Percentiles rank a stretch among this genome's conserved stretches.
Conservation (phyloP, 2,113 vertebrate species). For the Ovibos moschatus region DNA sequence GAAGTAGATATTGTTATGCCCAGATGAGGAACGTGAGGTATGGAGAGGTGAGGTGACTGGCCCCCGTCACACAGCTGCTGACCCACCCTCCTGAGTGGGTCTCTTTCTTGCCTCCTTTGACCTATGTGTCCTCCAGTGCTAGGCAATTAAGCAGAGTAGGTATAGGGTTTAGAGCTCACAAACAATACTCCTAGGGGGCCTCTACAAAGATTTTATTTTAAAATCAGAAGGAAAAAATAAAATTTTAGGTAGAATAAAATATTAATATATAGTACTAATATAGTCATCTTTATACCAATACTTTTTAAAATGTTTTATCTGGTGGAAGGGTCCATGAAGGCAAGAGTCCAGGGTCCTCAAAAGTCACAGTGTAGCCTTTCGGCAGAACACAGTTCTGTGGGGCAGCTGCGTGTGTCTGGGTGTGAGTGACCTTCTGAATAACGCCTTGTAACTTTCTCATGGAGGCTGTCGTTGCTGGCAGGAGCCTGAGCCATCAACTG, state of each 20-base stretch:
- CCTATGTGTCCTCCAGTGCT: fast-evolving
- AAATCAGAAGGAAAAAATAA: background rate
- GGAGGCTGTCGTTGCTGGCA: background rate
- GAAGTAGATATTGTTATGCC: background rate
- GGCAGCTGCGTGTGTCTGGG: too few species aligned
- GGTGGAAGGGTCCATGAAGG: background rate
- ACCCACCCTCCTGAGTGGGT: background rate
- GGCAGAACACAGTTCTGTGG: background rate
- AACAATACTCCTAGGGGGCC: background rate
- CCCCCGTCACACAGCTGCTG: background rate
- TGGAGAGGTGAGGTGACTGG: background rate
- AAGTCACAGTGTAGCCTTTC: background rate
- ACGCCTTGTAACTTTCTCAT: background rate
- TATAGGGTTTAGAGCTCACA: background rate
- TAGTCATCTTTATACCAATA: background rate
- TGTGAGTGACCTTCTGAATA: background rate
- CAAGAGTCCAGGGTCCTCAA: background rate
- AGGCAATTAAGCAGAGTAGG: too few species aligned
- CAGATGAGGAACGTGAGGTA: background rate
- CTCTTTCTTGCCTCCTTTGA: background rate
- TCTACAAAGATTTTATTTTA: background rate
- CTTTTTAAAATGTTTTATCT: background rate
- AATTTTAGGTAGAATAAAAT: background rate
- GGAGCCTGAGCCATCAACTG: background rate
- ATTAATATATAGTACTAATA: background rate